Conservation (phyloP, 2,113 vertebrate genomes). For the Pleuronectes platessa region DNA sequence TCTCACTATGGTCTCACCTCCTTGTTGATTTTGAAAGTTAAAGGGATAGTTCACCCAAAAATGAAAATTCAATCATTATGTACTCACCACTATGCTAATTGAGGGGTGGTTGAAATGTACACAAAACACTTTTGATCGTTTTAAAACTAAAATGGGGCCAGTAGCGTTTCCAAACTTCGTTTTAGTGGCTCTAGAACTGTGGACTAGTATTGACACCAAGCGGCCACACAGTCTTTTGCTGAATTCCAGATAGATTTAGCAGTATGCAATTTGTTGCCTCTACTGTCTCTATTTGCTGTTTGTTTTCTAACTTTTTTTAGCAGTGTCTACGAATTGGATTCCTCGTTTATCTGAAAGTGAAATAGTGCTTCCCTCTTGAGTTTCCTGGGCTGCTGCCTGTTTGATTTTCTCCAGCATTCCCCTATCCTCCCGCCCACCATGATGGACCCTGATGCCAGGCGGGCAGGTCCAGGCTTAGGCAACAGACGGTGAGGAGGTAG, state of each 20-base stretch:
- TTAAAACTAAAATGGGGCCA: too few relatives aligned
- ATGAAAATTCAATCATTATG: too few relatives aligned
- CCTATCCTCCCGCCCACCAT: conserved; percentile 20
- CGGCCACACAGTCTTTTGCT: background rate
- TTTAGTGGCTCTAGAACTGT: too few relatives aligned
- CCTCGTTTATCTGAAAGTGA: conserved; percentile 63
- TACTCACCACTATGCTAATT: too few relatives aligned
- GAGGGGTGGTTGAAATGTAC: too few relatives aligned
- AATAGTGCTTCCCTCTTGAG: conserved; percentile 63
- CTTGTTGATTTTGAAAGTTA: conserved; percentile 1
- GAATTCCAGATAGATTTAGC: too few relatives aligned
- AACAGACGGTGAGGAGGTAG: conserved; percentile 7
- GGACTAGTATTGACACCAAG: too few relatives aligned
- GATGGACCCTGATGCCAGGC: conserved; percentile 40
- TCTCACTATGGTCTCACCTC: conserved; percentile 9
- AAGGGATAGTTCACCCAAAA: too few relatives aligned
- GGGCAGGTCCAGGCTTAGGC: conserved; percentile 41
- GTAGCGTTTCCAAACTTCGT: too few relatives aligned
- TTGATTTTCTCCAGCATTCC: conserved; percentile 55
- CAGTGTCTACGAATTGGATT: conserved; percentile 67
- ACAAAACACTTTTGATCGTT: too few relatives aligned
- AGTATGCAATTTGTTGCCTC: too few relatives aligned
- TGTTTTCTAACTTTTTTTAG: conserved; percentile 37
- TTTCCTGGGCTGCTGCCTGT: conserved; percentile 56
- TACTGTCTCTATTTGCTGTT: conserved; percentile 5